These are phyloP conservation scores for Neopelma chrysocephalum DNA, from an alignment of 2,797 vertebrate species.

Conservation along the genomic window DNA sequence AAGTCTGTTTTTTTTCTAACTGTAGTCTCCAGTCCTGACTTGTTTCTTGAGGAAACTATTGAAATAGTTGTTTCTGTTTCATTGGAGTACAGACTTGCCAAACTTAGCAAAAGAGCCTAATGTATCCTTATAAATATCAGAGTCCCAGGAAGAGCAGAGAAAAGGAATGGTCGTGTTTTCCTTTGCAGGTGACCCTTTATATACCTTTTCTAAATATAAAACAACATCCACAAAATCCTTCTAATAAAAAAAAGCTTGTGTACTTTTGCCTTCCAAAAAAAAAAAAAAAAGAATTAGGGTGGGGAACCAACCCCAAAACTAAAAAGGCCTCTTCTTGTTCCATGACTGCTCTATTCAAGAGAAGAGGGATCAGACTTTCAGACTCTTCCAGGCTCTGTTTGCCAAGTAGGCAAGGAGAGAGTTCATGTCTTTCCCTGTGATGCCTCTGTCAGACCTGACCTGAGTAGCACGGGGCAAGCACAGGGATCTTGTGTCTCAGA, in stretches of 20 bases:
- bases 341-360: not conserved
- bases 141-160: not conserved
- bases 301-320: not conserved
- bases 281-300: not conserved
- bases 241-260: not conserved
- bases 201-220: not conserved
- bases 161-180: not conserved
- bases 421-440: accelerated
- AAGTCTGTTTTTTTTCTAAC: not conserved
- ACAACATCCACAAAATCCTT: not conserved
- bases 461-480: not conserved
- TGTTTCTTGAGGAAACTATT: not conserved
- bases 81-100: not conserved
- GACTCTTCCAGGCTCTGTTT: not conserved
- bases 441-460: not conserved
- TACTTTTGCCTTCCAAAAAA: not conserved
- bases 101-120: not conserved
- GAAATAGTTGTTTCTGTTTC: not conserved
- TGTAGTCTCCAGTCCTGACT: not conserved
- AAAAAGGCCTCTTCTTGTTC: not conserved
- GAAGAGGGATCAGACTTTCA: not conserved
- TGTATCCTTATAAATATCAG: not conserved
- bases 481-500: not conserved
- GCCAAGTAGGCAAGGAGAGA: not conserved
- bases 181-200: not conserved